Base-by-base conservation (phyloP, 2,113 vertebrate species). In the Antigone vipio region DNA sequence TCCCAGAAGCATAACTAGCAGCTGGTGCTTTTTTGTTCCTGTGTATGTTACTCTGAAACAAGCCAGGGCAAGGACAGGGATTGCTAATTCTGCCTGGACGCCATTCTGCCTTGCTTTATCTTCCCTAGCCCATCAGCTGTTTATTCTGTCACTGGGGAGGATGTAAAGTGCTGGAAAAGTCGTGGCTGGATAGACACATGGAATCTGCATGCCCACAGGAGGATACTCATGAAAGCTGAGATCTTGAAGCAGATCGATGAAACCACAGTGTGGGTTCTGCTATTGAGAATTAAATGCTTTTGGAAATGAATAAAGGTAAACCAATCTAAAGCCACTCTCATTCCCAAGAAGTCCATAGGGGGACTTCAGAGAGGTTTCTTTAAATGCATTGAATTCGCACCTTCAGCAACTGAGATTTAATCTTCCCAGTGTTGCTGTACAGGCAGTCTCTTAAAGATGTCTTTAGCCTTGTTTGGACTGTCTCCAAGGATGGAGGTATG, bases 381-480 rank as follows among this genome's bases (percentile, higher is more conserved):
- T 85, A 69, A 88, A 88, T 38, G 42, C 17, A 62, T 1, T 88
- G 55, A 77, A 85, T 85, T 88, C 45, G 64, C 26, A 74, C 23
- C 12, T 79, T 83, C n/a, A 92, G 55, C 67, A 87, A 38, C 1
- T 85, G 71, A 92, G 62, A 93, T 74, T 66, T 83, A 79, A 85
- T 92, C 71, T 92, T 91, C 56, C 35, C 78, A 76, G 10, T 78
- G 53, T 21, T 92, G 71, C 71, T 96, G 62, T 77, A 93, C 67
- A 77, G 56, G 26, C 38, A 63, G 35, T 77, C 53, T 89, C 88
- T 88, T 90, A 52, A 88, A 79, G 23, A 16, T 85, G 82, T 88
- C 67, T 91, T 95, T 92, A 95, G 40, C 53, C 80, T 72, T 64
- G 47, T 89, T 88, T 96, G 89, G 89, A 85, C 40, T 66, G 38